Conservation (phyloP, 2,797 vertebrate species). For the Euphonia xanthogaster region DNA sequence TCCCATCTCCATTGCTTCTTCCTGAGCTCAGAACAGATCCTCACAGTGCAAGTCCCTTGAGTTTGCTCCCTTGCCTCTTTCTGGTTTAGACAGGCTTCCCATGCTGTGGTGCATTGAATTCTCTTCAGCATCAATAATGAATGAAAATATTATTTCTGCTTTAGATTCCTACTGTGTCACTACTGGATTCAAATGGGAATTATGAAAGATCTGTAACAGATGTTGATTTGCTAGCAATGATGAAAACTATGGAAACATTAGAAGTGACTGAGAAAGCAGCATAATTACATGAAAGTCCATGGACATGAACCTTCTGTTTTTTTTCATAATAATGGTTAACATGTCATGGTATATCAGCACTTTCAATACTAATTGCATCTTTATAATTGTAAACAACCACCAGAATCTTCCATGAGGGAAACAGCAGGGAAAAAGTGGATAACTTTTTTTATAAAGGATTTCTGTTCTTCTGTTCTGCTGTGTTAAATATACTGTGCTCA, state of each 20-base stretch:
- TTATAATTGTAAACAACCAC: neutral
- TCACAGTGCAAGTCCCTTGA: neutral
- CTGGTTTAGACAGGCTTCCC: neutral
- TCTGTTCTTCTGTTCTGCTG: neutral
- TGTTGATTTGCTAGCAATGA: neutral
- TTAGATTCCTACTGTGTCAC: neutral
- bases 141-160: neutral
- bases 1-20: neutral
- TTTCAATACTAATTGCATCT: neutral
- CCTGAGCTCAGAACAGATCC: neutral
- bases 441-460: neutral
- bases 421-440: neutral
- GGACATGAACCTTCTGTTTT: neutral
- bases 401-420: neutral
- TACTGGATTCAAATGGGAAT: neutral
- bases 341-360: neutral
- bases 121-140: neutral
- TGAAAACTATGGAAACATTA: neutral
- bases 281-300: neutral
- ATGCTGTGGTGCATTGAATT: neutral
- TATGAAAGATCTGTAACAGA: neutral
- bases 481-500: neutral
- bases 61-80: neutral
- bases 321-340: neutral
- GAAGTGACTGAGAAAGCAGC: neutral